Evolutionary conservation across 2,113 vertebrate genomes (phyloP).

Genomic region (Gobius niger): DNA sequence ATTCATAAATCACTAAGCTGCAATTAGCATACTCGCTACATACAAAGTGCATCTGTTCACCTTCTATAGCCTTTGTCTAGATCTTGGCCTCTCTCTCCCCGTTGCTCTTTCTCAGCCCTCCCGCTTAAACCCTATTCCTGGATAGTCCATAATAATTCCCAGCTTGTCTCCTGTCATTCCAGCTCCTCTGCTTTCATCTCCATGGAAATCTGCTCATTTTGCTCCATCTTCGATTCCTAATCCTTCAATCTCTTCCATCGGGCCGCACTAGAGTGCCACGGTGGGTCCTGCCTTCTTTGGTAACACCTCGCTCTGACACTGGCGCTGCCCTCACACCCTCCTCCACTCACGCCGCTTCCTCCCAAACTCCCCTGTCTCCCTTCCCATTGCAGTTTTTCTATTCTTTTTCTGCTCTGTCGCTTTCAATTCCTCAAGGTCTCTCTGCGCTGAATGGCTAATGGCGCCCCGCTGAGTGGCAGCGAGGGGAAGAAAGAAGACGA

Average conservation of each 20-base stretch:
- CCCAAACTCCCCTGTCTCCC: constrained; percentile 48
- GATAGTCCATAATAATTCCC: constrained; percentile 43
- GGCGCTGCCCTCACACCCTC: constrained; percentile 13
- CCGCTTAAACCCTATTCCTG: constrained; percentile 17
- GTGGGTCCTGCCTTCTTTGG: constrained; percentile 40
- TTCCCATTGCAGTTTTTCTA: constrained; percentile 54
- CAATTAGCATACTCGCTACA: constrained; percentile 62
- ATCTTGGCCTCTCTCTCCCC: constrained; percentile 24
- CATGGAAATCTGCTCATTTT: constrained; percentile 58
- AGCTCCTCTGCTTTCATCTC: constrained; percentile 53
- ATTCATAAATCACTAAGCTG: constrained; percentile 71
- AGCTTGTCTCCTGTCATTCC: constrained; percentile 49
- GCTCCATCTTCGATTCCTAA: constrained; percentile 44
- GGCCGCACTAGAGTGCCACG: constrained; percentile 24
- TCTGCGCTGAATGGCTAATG: constrained; percentile 76
- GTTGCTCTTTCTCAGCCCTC: constrained; percentile 33
- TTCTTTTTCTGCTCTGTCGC: constrained; percentile 79
- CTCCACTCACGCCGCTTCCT: constrained; percentile 2
- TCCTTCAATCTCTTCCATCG: constrained; percentile 63
- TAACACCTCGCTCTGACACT: constrained; percentile 48
- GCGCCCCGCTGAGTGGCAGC: constrained; percentile 65
- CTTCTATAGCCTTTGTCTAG: constrained; percentile 11
- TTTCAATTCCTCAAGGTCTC: constrained; percentile 76
- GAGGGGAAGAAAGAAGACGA: constrained; percentile 63
- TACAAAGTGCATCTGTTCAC: constrained; percentile 24